Conservation (phyloP, 1,140 invertebrate species). For the Stegodyphus dumicola region DNA sequence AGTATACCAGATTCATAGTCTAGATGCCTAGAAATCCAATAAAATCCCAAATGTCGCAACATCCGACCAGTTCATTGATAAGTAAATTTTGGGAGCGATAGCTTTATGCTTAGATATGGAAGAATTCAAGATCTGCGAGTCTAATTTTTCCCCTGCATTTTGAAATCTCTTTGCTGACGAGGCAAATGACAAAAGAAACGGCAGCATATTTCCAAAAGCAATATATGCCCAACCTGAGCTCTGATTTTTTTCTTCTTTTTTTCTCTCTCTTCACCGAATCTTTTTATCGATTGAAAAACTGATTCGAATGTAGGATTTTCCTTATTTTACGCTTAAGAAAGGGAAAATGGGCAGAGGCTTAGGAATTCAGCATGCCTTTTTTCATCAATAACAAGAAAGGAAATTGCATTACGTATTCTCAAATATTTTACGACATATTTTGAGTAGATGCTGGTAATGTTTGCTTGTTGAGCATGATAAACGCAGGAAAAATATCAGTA, state of each 20-base stretch:
- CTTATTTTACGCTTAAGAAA: constrained; percentile 49
- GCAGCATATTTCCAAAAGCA: constrained; percentile 53
- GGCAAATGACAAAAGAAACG: constrained; percentile 56
- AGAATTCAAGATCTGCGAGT: constrained; percentile 9
- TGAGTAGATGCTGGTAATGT: no score
- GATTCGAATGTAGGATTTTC: constrained; percentile 30
- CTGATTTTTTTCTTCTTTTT: background rate
- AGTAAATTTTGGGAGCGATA: constrained; percentile 20
- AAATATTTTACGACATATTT: no score
- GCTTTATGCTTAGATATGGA: background rate
- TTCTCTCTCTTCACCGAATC: no score
- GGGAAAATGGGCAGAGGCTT: constrained; percentile 15
- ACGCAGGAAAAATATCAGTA: no score
- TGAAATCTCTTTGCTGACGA: constrained; percentile 40
- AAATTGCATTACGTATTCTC: no score
- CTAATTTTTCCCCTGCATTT: constrained; percentile 35
- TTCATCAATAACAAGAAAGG: no score
- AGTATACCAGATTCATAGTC: constrained; percentile 30
- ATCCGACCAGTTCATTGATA: constrained; percentile 29
- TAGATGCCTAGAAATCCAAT: constrained; percentile 36
- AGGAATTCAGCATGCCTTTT: no score
- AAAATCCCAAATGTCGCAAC: constrained; percentile 31
- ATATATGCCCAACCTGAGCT: constrained; percentile 32
- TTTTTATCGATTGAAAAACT: constrained; percentile 47
- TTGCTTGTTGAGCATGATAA: no score